phyloP scores from a whole-genome alignment of 1,140 invertebrate species.

The Himalopsyche phryganea region DNA sequence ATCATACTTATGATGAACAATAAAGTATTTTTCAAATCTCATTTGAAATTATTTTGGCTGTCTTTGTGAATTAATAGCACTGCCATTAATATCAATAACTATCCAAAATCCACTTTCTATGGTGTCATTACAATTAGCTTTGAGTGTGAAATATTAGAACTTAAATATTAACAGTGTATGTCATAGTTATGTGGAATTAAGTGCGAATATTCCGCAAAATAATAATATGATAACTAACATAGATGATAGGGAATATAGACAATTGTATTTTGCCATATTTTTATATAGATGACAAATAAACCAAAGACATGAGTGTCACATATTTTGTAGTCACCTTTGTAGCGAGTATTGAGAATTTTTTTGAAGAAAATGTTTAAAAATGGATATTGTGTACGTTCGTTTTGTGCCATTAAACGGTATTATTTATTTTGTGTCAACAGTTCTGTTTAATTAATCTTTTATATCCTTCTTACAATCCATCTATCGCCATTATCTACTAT shows the following conservation, averaged over 20 bases:
- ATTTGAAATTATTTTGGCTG: too few species aligned
- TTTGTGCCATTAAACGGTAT: constrained; percentile 23
- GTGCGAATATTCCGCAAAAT: not conserved
- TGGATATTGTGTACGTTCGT: constrained; percentile 21
- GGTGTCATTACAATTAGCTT: not conserved
- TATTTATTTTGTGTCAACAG: constrained; percentile 26
- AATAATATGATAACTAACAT: constrained; percentile 20
- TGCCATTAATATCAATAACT: too few species aligned
- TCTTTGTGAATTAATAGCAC: too few species aligned
- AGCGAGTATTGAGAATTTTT: constrained; percentile 2
- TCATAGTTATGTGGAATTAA: not conserved
- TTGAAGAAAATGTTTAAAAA: not conserved
- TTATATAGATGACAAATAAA: constrained; percentile 30
- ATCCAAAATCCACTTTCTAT: not conserved
- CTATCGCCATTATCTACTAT: too few species aligned
- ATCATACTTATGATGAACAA: too few species aligned
- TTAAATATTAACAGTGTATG: constrained; percentile 10
- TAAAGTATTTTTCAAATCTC: too few species aligned
- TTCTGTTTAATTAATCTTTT: constrained; percentile 5
- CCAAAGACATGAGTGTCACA: constrained; percentile 31
- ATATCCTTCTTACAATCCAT: too few species aligned
- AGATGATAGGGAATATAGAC: constrained; percentile 30
- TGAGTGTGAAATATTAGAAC: constrained; percentile 6
- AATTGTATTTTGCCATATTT: constrained; percentile 36
- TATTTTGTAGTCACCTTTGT: constrained; percentile 34